Evolutionary conservation across 2,797 vertebrate genomes (phyloP), one percentile per base, ranked within the genome.

Genomic region (Ctenosaura bakeri): DNA sequence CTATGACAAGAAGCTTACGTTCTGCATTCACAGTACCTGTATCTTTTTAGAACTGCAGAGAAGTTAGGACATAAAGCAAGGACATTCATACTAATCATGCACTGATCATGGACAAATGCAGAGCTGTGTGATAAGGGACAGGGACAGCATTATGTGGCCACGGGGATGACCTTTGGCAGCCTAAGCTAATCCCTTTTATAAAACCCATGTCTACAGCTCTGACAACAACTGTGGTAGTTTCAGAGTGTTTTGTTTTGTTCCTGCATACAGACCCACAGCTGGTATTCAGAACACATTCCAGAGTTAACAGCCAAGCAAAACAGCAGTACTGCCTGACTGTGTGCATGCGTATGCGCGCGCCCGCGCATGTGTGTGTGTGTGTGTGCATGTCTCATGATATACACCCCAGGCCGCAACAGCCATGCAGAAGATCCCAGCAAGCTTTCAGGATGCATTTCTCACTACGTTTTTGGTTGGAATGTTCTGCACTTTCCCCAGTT

Each of bases 21-120:
- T 69, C 24, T 69, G 3, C 32, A 69, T 29, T 13, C 66, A 69
- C 29, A 2, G 29, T 32, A 69, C 29, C 66, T 69, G 66, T 12
- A 69, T 69, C 84, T 85, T 86, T 46, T 62, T 0, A 4, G 92
- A 95, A 95, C 84, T 89, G 89, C 79, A 90, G 92, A 90, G 88
- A 90, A 78, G 89, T 89, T 79, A 24, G 78, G 86, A 13, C 89
- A 78, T 32, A 16, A 76, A 32, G 42, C 50, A 69, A 91, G 91
- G 92, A 89, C 73, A 89, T 91, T 87, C 90, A 26, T 85, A 32
- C 10, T 6, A 46, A 46, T 46, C 42, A 35, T 83, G 78, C 77
- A 89, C 79, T 38, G 74, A 94, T 90, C 87, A 29, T 22, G 79
- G 71, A 0, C 32, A 3, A 1, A 50, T 64, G 7, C 2, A 20